phyloP scores from a whole-genome alignment of 2,888 invertebrate species.

The Drosophila suboccidentalis region DNA sequence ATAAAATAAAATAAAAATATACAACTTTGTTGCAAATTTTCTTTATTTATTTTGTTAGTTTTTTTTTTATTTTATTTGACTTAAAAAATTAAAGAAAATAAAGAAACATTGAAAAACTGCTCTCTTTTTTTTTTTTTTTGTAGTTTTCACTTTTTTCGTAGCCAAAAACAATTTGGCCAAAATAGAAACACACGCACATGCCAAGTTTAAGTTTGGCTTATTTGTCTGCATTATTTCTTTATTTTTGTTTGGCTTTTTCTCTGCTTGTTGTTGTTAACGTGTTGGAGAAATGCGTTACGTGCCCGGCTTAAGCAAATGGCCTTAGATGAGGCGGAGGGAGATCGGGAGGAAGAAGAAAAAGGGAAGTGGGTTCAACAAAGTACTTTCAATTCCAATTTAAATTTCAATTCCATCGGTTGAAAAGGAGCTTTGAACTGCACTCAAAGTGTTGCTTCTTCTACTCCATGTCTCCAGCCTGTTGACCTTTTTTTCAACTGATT shows the following conservation, averaged over 20 bases:
- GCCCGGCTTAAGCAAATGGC: conserved; percentile 59
- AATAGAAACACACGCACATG: conserved; percentile 57
- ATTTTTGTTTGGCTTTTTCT: conserved; percentile 27
- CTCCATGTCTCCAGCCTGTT: conserved; percentile 6
- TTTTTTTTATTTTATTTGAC: conserved; percentile 5
- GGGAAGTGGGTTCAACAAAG: background rate
- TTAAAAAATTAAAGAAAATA: conserved; percentile 21
- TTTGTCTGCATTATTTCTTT: conserved; percentile 39
- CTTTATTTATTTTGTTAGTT: conserved; percentile 27
- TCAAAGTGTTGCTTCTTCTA: background rate
- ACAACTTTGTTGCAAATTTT: conserved; percentile 66
- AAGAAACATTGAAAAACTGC: conserved; percentile 40
- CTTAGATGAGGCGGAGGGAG: background rate
- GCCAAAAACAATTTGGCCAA: conserved; percentile 54
- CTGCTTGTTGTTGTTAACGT: conserved; percentile 41
- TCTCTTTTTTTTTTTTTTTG: conserved; percentile 53
- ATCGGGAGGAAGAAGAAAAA: too few relatives aligned
- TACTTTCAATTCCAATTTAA: conserved; percentile 7
- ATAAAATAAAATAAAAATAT: conserved; percentile 25
- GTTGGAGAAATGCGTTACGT: conserved; percentile 77
- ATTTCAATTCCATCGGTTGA: background rate
- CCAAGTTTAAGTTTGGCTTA: conserved; percentile 60
- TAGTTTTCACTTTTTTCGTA: conserved; percentile 72
- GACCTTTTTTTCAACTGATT: conserved; percentile 20
- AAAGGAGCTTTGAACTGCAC: conserved; percentile 20